These are phyloP conservation scores for Hermetia illucens DNA, from an alignment of 1,140 invertebrate species.

Conservation along the genomic window DNA sequence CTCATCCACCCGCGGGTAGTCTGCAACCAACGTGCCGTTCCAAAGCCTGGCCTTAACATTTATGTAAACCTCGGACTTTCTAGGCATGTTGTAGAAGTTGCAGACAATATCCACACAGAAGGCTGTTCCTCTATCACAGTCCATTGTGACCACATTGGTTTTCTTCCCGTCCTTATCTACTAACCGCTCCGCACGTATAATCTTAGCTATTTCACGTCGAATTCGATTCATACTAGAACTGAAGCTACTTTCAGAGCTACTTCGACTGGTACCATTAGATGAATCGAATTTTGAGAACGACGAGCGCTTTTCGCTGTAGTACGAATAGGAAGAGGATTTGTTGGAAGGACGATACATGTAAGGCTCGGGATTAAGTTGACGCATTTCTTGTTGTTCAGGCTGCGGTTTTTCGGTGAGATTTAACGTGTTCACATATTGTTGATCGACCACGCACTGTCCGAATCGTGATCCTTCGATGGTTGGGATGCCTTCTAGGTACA, in stretches of 20 bases:
- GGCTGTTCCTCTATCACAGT: conserved; percentile 62
- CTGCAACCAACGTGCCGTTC: conserved; percentile 80
- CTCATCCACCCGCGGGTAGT: conserved; percentile 70
- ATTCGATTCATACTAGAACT: conserved; percentile 13
- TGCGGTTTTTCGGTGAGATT: conserved; percentile 41
- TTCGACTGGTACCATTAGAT: background rate
- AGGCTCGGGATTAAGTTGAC: conserved; percentile 8
- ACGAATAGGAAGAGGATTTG: conserved; percentile 9
- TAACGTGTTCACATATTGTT: conserved; percentile 51
- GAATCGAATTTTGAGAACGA: conserved; percentile 7
- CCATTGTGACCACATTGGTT: conserved; percentile 62
- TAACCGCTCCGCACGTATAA: conserved; percentile 54
- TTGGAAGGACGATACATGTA: conserved; percentile 15
- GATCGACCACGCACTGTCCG: conserved; percentile 42
- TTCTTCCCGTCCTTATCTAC: conserved; percentile 54
- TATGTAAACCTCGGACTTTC: conserved; percentile 60
- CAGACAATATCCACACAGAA: conserved; percentile 79
- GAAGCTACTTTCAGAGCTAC: background rate
- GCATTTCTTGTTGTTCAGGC: conserved; percentile 15
- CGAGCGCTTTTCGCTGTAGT: conserved; percentile 1
- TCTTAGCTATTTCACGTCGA: conserved; percentile 54
- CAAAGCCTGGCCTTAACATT: conserved; percentile 69
- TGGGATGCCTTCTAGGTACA: conserved; percentile 74
- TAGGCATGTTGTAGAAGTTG: conserved; percentile 56
- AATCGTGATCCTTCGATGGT: conserved; percentile 45